These are phyloP conservation scores for Luscinia luscinia DNA, from an alignment of 2,797 vertebrate genomes.

Conservation along the genomic window DNA sequence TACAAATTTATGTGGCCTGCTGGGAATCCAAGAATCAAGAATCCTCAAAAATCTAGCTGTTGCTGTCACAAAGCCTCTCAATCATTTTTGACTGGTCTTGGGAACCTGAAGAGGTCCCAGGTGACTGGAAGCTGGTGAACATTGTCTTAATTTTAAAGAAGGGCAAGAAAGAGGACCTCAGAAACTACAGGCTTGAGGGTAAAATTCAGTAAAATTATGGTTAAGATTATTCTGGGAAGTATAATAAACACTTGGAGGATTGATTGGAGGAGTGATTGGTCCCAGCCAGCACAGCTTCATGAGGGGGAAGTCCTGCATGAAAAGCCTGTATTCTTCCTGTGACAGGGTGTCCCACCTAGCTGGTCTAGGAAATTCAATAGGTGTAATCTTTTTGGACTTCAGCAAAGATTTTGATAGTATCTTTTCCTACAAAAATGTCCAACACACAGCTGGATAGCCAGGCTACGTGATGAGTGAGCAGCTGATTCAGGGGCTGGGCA, in stretches of 20 bases:
- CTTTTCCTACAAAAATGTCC: neutral
- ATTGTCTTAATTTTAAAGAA: too few relatives aligned
- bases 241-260: neutral
- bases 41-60: neutral
- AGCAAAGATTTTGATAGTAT: neutral
- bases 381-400: neutral
- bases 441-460: neutral
- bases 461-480: neutral
- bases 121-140: neutral
- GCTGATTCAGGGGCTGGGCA: too few relatives aligned
- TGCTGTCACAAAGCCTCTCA: neutral
- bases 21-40: neutral
- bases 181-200: neutral
- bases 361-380: neutral
- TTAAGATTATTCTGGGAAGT: neutral
- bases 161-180: neutral
- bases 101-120: neutral
- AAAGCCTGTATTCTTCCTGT: neutral
- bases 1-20: neutral
- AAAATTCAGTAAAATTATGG: neutral
- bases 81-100: neutral
- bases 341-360: neutral
- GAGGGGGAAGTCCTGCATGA: rapidly evolving
- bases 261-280: neutral
- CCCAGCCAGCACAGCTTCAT: rapidly evolving